phyloP scores from a whole-genome alignment of 1,140 invertebrate genomes.

The Plectus sambesii region DNA sequence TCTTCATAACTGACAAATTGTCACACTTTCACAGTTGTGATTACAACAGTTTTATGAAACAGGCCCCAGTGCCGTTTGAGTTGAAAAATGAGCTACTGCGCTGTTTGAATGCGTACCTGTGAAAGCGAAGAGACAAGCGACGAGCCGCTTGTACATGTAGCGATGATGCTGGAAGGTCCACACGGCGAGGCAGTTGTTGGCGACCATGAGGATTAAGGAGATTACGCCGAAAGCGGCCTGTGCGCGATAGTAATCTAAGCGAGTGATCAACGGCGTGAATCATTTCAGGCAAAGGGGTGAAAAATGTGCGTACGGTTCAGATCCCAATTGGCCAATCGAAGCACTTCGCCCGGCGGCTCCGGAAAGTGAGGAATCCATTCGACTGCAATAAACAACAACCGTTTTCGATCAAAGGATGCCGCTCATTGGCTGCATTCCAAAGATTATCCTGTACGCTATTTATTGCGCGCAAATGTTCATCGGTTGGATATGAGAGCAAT shows the following conservation, averaged over 20 bases:
- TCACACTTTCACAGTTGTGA: too few species aligned
- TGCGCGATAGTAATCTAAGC: conserved; percentile 37
- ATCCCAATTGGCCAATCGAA: conserved; percentile 30
- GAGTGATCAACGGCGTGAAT: not conserved
- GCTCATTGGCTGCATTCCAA: too few species aligned
- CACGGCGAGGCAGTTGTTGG: conserved; percentile 31
- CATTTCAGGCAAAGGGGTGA: not conserved
- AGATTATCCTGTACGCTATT: too few species aligned
- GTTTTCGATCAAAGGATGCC: too few species aligned
- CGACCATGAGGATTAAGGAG: conserved; percentile 28
- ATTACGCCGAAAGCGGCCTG: conserved; percentile 39
- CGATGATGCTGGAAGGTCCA: conserved; percentile 39
- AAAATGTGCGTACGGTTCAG: conserved; percentile 32
- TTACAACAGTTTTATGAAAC: too few species aligned
- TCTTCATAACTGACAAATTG: too few species aligned
- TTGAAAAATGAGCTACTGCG: conserved; percentile 21
- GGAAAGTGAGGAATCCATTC: conserved; percentile 43
- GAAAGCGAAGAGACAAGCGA: conserved; percentile 29
- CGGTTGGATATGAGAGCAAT: not conserved
- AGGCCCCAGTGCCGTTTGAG: too few species aligned
- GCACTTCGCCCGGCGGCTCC: conserved; percentile 28
- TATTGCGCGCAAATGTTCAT: not conserved
- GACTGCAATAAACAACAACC: conserved; percentile 30
- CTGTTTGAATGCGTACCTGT: too few species aligned
- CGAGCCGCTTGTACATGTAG: conserved; percentile 37